Percentiles rank a stretch among this genome's conserved stretches.
Conservation (phyloP, 1,140 invertebrate genomes). For the Drosophila bocqueti region DNA sequence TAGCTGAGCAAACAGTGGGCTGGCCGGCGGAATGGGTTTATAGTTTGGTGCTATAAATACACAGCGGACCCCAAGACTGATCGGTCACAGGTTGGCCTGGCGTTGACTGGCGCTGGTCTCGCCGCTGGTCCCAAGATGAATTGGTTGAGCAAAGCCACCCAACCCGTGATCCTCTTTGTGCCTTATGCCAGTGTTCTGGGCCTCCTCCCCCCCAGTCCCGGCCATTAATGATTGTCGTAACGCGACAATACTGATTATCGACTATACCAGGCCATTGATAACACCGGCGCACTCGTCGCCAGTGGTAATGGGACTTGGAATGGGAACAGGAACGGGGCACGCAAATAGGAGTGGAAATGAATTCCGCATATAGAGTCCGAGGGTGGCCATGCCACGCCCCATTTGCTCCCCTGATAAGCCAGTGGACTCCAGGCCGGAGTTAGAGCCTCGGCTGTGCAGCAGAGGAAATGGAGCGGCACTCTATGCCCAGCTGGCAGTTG, state of each 20-base stretch:
- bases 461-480: slow-evolving; percentile 21
- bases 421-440: slow-evolving; percentile 17
- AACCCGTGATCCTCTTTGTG: slow-evolving; percentile 28
- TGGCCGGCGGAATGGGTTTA: slow-evolving; percentile 15
- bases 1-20: slow-evolving; percentile 51
- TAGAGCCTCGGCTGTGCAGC: background rate
- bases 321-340: background rate
- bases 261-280: slow-evolving; percentile 28
- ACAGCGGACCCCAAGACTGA: slow-evolving; percentile 29
- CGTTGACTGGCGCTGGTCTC: background rate
- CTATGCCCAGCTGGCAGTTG: background rate
- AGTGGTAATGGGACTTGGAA: slow-evolving; percentile 5
- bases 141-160: background rate
- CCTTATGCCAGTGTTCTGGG: no score
- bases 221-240: slow-evolving; percentile 20
- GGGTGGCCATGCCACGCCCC: slow-evolving; percentile 36
- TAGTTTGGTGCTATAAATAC: slow-evolving; percentile 35
- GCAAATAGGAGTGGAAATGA: slow-evolving; percentile 9
- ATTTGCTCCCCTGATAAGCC: slow-evolving; percentile 18
- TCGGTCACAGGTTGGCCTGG: slow-evolving; percentile 42
- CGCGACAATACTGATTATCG: slow-evolving; percentile 39
- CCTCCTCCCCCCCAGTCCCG: background rate
- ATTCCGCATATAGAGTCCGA: slow-evolving; percentile 29
- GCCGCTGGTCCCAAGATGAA: slow-evolving; percentile 10
- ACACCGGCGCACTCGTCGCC: background rate